Base-by-base conservation (phyloP, 2,113 vertebrate genomes). In the Larimichthys polyactis region DNA sequence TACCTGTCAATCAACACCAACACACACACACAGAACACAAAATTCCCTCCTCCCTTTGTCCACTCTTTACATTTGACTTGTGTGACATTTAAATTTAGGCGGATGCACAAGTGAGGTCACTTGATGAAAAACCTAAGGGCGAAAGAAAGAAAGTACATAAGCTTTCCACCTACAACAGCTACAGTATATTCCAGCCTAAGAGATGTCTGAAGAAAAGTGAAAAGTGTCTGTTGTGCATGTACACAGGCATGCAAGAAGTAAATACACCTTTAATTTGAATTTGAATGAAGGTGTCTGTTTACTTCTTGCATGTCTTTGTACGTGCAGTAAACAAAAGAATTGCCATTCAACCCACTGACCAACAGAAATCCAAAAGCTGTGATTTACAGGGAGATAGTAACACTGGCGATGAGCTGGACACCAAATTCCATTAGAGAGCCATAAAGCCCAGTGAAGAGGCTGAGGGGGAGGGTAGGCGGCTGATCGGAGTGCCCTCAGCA, bases 361-460 rank as follows among this genome's bases (percentile, higher is more conserved):
- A 59, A 20, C 43, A 43, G 8, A 29, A 32, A 29, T 62, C 22
- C 11, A 58, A 24, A 65, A 12, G 11, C 22, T 79, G 20, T n/a
- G 58, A 36, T 77, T 71, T 63, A 74, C 20, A 71, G 1, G 0
- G 32, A 4, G 1, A n/a, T 9, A 29, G 4, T n/a, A 52, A 59
- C 74, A 65, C 63, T 15, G 20, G 57, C 54, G 11, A 11, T 6
- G 40, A 78, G 36, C n/a, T 54, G 59, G 60, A 73, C 24, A 52
- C 3, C 27, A 36, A 72, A 67, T 80, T 48, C n/a, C 17, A 71
- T 75, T 84, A 65, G 65, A 59, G 44, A 54, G 63, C 17, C 48
- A 74, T 63, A 57, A 85, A 75, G 46, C 36, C 51, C n/a, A 20
- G 44, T 27, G 27, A 79, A 44, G 63, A 62, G 69, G 29, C 22